phyloP scores from a whole-genome alignment of 2,888 invertebrate species.

The Drosophila fulvimacula region DNA sequence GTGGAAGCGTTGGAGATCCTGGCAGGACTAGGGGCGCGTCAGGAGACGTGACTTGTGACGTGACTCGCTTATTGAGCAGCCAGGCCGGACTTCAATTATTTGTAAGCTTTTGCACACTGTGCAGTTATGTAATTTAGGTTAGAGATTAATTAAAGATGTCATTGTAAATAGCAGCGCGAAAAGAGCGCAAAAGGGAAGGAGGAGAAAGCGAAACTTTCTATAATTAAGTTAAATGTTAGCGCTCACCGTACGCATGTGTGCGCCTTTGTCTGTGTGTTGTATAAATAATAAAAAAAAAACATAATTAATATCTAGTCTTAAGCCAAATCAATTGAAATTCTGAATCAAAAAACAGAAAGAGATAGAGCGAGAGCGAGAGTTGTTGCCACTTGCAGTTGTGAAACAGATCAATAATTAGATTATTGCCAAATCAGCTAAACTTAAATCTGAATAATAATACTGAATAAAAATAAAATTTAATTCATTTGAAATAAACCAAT shows the following conservation, averaged over 20 bases:
- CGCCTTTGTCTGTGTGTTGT: slow-evolving; percentile 16
- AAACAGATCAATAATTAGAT: slow-evolving; percentile 81
- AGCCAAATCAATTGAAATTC: slow-evolving; percentile 13
- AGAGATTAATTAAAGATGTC: slow-evolving; percentile 75
- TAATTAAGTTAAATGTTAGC: slow-evolving; percentile 70
- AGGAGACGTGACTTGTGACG: slow-evolving; percentile 79
- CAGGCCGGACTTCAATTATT: slow-evolving; percentile 72
- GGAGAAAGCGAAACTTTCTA: slow-evolving; percentile 53
- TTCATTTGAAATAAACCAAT: slow-evolving; percentile 42
- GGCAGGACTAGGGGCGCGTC: slow-evolving; percentile 23
- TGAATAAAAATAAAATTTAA: slow-evolving; percentile 49
- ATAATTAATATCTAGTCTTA: slow-evolving; percentile 19
- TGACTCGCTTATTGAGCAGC: slow-evolving; percentile 72
- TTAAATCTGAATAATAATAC: slow-evolving; percentile 25
- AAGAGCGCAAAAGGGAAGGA: slow-evolving; percentile 10
- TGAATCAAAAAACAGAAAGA: slow-evolving; percentile 22
- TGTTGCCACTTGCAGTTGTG: slow-evolving; percentile 76
- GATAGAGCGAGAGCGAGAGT: neutral
- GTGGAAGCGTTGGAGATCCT: neutral
- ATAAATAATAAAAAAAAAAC: slow-evolving; percentile 16
- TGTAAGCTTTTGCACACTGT: slow-evolving; percentile 76
- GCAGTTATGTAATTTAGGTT: slow-evolving; percentile 79
- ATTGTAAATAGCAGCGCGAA: slow-evolving; percentile 68
- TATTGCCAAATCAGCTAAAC: slow-evolving; percentile 58
- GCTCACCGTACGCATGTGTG: slow-evolving; percentile 4